Evolutionary conservation across 2,113 vertebrate species (phyloP), one percentile per base, ranked within the genome.

Genomic region (Upupa epops): DNA sequence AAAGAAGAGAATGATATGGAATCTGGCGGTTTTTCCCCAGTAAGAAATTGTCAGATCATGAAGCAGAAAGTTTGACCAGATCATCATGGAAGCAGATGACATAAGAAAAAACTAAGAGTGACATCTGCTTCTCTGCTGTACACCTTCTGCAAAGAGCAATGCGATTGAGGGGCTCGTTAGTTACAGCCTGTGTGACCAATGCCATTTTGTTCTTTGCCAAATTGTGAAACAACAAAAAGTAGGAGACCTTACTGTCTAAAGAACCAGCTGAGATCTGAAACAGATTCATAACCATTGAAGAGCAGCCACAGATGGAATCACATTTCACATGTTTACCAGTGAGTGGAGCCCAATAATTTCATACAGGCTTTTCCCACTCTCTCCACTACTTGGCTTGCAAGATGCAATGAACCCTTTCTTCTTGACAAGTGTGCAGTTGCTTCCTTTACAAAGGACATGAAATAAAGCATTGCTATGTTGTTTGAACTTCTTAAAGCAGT

Each of bases 401-500:
- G 51, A 92, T 42, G 52, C 48, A 80, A 52, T 74, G 76, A 94
- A 48, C 75, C 66, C 75, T 89, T 89, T 74, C 68, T 88, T 76
- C 81, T 77, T 92, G 88, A 94, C 86, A 95, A 88, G 36, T 65
- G 45, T 73, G 31, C 65, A 90, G 60, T 70, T 90, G 80, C 88
- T 59, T 94, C 66, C 66, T 88, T 93, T 89, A 61, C 73, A 70
- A 89, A 73, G 20, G 42, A 90, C 76, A 87, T 88, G 83, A 95
- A 95, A 94, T 92, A 94, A 94, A 92, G 77, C 90, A 78, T 84
- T 94, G 70, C 55, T 88, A 89, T 70, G 55, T 86, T 84, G 59
- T 90, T 95, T 95, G 92, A 95, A 91, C 83, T 82, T 64, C 86
- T 83, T 77, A 70, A 89, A 93, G 83, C 37, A 94, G 83, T 92